Evolutionary conservation across 2,888 invertebrate species (phyloP).

Genomic region (Stomorhina lunata): DNA sequence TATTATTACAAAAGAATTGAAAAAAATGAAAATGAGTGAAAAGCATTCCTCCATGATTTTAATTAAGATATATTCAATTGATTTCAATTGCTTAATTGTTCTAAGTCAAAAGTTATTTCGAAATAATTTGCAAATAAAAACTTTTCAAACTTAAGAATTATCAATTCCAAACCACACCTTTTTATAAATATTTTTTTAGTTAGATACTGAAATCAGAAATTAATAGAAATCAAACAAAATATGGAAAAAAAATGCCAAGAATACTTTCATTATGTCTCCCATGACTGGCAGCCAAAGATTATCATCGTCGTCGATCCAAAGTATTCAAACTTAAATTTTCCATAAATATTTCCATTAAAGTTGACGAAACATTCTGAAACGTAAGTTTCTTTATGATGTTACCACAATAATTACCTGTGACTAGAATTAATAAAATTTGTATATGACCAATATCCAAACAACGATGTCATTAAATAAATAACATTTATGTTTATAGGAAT

Average conservation of each 20-base stretch:
- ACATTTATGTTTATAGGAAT: background rate
- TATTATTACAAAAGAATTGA: background rate
- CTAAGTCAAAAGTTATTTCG: background rate
- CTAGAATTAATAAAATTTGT: slow-evolving; percentile 47
- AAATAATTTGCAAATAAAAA: background rate
- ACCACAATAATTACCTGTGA: slow-evolving; percentile 52
- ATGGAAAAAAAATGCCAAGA: background rate
- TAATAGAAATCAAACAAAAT: background rate
- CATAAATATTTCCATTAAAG: slow-evolving; percentile 32
- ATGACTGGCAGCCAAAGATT: slow-evolving; percentile 33
- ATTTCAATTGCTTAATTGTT: slow-evolving; percentile 23
- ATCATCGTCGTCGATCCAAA: slow-evolving; percentile 20
- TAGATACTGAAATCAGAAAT: background rate
- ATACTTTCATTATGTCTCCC: slow-evolving; percentile 56
- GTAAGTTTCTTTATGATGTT: slow-evolving; percentile 31
- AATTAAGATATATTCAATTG: slow-evolving; percentile 11
- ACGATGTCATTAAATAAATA: slow-evolving; percentile 21
- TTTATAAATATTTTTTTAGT: background rate
- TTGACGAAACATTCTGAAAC: slow-evolving; percentile 55
- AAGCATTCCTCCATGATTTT: slow-evolving; percentile 26
- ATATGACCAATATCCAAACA: background rate
- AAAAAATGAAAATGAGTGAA: background rate
- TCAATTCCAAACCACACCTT: slow-evolving; percentile 28
- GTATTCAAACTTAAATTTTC: slow-evolving; percentile 1
- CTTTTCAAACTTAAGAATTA: background rate